Evolutionary conservation across 2,113 vertebrate genomes (phyloP).

Genomic region (Trichomycterus rosablanca): DNA sequence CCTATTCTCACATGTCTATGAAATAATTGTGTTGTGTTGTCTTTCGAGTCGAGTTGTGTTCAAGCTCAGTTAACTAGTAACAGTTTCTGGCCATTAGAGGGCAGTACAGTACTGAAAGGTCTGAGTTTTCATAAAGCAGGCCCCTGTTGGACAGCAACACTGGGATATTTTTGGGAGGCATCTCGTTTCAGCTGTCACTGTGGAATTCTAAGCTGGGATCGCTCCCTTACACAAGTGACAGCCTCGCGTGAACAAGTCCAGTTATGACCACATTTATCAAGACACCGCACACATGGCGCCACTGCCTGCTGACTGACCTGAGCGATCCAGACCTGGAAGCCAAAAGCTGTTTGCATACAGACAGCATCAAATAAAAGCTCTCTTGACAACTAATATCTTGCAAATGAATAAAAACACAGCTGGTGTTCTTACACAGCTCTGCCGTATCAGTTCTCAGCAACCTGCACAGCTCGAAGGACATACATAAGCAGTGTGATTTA

Average conservation of each 20-base stretch:
- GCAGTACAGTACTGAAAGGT: conserved; percentile 46
- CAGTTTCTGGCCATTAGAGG: conserved; percentile 47
- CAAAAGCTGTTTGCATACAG: neutral
- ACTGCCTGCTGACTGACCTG: neutral
- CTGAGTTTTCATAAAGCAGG: neutral
- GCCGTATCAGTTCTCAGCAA: too few relatives aligned
- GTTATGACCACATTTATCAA: conserved; percentile 14
- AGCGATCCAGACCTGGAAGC: conserved; percentile 2
- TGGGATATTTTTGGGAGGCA: conserved; percentile 54
- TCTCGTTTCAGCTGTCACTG: conserved; percentile 54
- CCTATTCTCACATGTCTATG: too few relatives aligned
- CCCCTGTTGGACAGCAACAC: conserved; percentile 1
- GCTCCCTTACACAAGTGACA: conserved; percentile 13
- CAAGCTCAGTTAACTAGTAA: neutral
- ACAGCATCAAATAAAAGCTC: neutral
- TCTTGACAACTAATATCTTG: too few relatives aligned
- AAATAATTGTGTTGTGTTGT: too few relatives aligned
- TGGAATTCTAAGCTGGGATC: conserved; percentile 42
- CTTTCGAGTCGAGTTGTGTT: too few relatives aligned
- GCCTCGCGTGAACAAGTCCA: neutral
- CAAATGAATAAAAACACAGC: too few relatives aligned
- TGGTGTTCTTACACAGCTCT: too few relatives aligned
- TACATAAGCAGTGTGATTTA: too few relatives aligned
- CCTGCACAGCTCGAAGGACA: too few relatives aligned
- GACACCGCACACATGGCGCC: conserved; percentile 15